Conservation (phyloP, 2,113 vertebrate genomes). For the Hippocampus barbouri region DNA sequence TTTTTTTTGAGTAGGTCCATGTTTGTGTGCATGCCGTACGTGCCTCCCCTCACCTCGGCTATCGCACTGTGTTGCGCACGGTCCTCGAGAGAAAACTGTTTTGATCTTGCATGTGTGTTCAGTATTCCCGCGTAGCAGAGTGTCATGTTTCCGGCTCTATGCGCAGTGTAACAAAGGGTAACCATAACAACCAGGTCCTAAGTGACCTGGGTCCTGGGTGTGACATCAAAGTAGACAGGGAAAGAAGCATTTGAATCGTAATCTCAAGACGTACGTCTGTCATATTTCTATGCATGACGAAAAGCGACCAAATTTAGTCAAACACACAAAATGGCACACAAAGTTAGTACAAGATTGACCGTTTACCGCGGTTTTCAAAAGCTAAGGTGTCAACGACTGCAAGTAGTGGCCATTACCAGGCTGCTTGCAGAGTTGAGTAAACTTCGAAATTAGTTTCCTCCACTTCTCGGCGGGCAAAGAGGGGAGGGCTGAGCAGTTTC, state of each 20-base stretch:
- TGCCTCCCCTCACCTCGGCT: background rate
- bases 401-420: no score
- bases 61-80: background rate
- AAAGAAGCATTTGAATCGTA: conserved; percentile 4
- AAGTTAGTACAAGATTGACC: no score
- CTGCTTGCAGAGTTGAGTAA: no score
- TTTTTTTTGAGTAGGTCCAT: background rate
- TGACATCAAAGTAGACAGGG: conserved; percentile 28
- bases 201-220: conserved; percentile 9
- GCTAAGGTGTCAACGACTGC: no score
- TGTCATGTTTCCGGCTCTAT: conserved; percentile 5
- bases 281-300: background rate
- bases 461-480: no score
- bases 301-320: no score
- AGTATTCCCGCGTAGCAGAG: background rate
- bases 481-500: no score
- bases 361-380: no score
- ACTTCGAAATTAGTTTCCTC: no score
- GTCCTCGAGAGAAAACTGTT: background rate
- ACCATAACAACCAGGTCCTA: conserved; percentile 52
- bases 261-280: background rate
- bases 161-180: conserved; percentile 23
- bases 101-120: background rate
- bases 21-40: background rate
- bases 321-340: no score